Base-by-base conservation (phyloP, 2,888 invertebrate genomes). In the Dryocosmus kuriphilus region DNA sequence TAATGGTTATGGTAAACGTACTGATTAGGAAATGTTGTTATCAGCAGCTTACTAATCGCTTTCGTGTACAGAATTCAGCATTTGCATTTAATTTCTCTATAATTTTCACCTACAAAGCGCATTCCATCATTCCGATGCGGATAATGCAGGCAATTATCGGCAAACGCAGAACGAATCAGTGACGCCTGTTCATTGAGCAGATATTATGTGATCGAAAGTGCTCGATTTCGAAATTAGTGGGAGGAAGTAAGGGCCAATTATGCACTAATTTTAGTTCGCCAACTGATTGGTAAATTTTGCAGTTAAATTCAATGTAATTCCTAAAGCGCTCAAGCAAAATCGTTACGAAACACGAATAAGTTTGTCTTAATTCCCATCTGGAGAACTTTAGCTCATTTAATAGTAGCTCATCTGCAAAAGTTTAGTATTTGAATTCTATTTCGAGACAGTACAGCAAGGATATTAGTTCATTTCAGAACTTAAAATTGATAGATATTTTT, bases 41-140 rank as follows among this genome's bases (percentile, higher is more conserved):
- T 35, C 35, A 24, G 19, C 16, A 65, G 65, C 24, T 22, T 14
- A 41, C 6, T 11, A 65, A 27, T 65, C 2, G 41, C 35, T n/a
- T 65, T 24, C 41, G 41, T 27, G 41, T 65, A 41, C 14, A 38
- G 41, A 16, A 65, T 41, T 65, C 65, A 65, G 65, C 65, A 65
- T 41, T 65, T 65, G 22, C 65, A 65, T 65, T 65, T 41, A 22
- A 22, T 65, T 41, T 41, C 41, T 65, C 35, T 65, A n/a, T n/a
- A 65, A 41, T 41, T 65, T 65, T 65, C 16, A 16, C 24, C 65
- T 65, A 65, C 41, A 41, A 24, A 65, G 38, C 6, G 41, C 38
- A 41, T 65, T 41, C 38, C 41, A 38, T 65, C 65, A 65, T 65
- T 41, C 38, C 65, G 41, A 38, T 65, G 41, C 27, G 41, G 22